Base-by-base conservation (phyloP, 1,140 invertebrate genomes). In the Trinorchestia longiramus region DNA sequence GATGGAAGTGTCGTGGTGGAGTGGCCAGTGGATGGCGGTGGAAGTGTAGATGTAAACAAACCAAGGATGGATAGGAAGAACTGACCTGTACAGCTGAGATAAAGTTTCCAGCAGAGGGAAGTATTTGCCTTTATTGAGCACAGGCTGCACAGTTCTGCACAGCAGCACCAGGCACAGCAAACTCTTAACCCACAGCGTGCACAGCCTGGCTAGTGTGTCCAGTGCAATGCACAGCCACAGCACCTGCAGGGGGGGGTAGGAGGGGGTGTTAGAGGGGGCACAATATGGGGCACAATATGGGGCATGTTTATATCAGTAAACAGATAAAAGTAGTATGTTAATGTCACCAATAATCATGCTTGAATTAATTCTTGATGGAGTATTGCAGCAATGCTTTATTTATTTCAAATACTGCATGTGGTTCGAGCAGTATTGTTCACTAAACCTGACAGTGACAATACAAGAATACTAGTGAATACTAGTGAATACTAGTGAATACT, bases 21-120 rank as follows among this genome's bases (percentile, higher is more conserved):
- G 11, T 8, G 87, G 36, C 36, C 87, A 87, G 90, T 92, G 43
- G 15, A 11, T 41, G 90, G 43, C 90, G 41, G 90, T 43, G 6
- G 90, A 92, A 3, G 90, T 42, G 90, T 92, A 92, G 15, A 92
- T 92, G 90, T 92, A 92, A 6, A 92, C 90, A 36, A 92, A 92
- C 90, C 90, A 92, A 44, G 90, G 90, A 44, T 92, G 90, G 4
- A 92, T 92, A 42, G 90, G 90, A 1, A 92, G 90, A 36, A 92
- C 23, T 3, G 90, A 92, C 87, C 87, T 87, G 90, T 92, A 92
- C 36, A 92, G 90, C 90, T 92, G 90, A 3, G 90, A 92, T 3
- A 92, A 6, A 11, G 90, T 92, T 42, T 92, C 90, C 41, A 92
- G 90, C 6, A 92, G 43, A 42, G 90, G 90, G 90, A 92, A 92